Conservation (phyloP, 1,140 invertebrate species). For the Coelopa frigida region DNA sequence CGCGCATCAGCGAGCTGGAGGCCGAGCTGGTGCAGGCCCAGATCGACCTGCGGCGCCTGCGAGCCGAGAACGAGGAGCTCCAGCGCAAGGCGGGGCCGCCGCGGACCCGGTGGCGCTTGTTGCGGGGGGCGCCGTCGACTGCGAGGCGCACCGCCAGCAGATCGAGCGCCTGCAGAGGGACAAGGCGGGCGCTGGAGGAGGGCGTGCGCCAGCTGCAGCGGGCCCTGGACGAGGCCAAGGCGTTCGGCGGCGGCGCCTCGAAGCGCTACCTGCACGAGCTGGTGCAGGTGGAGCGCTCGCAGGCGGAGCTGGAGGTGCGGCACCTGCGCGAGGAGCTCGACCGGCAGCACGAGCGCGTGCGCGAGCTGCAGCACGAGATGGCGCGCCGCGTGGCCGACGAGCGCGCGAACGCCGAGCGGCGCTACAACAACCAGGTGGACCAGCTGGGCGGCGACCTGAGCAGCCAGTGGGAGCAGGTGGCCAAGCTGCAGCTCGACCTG, state of each 20-base stretch:
- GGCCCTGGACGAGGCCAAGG: conserved; percentile 54
- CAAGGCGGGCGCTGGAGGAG: conserved; percentile 56
- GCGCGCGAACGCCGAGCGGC: conserved; percentile 61
- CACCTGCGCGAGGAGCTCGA: conserved; percentile 69
- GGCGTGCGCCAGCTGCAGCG: conserved; percentile 60
- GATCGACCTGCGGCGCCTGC: conserved; percentile 64
- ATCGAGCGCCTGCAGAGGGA: conserved; percentile 44
- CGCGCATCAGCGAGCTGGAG: conserved; percentile 73
- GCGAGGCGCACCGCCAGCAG: too few relatives aligned
- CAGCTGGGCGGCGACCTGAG: conserved; percentile 68
- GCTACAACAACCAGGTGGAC: conserved; percentile 65
- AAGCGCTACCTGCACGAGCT: conserved; percentile 67
- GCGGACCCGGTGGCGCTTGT: conserved; percentile 42
- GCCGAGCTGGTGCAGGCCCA: conserved; percentile 69
- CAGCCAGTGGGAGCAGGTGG: conserved; percentile 68
- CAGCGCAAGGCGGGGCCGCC: conserved; percentile 55
- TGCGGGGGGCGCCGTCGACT: conserved; percentile 14
- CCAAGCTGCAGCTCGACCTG: conserved; percentile 66
- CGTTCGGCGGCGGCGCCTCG: conserved; percentile 57
- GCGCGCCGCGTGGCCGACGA: conserved; percentile 60
- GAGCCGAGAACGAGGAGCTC: conserved; percentile 59
- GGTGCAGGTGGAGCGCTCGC: conserved; percentile 69
- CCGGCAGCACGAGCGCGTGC: conserved; percentile 56
- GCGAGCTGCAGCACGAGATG: conserved; percentile 51
- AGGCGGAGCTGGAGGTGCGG: conserved; percentile 65